Conservation (phyloP, 2,113 vertebrate species). For the Melanocharis versteri region DNA sequence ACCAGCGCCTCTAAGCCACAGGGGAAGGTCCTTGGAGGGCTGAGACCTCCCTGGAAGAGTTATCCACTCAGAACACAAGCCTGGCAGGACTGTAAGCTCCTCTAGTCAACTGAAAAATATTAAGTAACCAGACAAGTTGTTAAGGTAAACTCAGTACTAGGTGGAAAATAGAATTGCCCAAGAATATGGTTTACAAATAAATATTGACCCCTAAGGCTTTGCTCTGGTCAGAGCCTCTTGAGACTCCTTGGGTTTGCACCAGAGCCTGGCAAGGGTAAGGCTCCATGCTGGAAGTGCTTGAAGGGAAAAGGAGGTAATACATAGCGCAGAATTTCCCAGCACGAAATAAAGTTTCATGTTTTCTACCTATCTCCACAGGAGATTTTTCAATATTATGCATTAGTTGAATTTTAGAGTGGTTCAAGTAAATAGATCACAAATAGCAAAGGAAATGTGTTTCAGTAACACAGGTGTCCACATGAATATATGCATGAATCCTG, state of each 20-base stretch:
- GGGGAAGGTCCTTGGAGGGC: not conserved
- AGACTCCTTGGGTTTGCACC: not conserved
- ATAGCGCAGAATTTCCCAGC: not conserved
- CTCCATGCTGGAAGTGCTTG: not conserved
- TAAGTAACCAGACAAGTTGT: not conserved
- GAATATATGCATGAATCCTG: constrained; percentile 59
- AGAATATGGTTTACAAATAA: not conserved
- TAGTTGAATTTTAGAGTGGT: constrained; percentile 9
- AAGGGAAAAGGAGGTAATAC: not conserved
- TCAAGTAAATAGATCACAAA: constrained; percentile 33
- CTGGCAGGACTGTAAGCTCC: not conserved
- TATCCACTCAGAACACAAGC: not conserved
- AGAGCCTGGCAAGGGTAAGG: not conserved
- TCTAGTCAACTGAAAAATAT: not conserved
- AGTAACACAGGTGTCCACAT: constrained; percentile 58
- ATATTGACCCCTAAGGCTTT: not conserved
- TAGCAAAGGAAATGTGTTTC: constrained; percentile 51
- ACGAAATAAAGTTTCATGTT: not conserved
- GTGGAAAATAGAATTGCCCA: not conserved
- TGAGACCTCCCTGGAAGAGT: not conserved
- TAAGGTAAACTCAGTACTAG: not conserved
- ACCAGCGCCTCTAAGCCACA: not conserved
- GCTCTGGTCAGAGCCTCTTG: not conserved
- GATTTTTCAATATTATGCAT: constrained; percentile 15
- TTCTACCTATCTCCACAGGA: not conserved